phyloP scores from a whole-genome alignment of 2,888 invertebrate genomes.

The Cetonia aurata region DNA sequence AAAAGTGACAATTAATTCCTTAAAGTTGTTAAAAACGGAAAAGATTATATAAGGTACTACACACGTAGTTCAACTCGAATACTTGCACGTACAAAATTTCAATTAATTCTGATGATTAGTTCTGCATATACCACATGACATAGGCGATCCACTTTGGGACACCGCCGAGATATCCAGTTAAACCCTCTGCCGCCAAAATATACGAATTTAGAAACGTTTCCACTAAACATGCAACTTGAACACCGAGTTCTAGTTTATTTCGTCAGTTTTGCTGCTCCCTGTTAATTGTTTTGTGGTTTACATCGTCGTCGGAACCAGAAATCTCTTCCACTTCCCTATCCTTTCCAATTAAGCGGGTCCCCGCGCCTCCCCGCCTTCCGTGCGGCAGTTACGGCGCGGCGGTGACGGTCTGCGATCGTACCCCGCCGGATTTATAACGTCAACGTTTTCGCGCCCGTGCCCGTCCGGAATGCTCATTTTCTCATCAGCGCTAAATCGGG shows the following conservation, averaged over 20 bases:
- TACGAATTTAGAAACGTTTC: too few species aligned
- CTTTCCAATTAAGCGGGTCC: background rate
- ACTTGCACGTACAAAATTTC: too few species aligned
- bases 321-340: slow-evolving; percentile 13
- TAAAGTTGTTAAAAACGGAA: too few species aligned
- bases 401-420: slow-evolving; percentile 17
- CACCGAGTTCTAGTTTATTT: slow-evolving; percentile 20
- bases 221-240: slow-evolving; percentile 15
- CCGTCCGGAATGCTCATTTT: slow-evolving; percentile 61
- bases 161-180: too few species aligned
- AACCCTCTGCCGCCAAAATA: too few species aligned
- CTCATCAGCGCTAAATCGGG: slow-evolving; percentile 67
- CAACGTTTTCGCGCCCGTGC: slow-evolving; percentile 56
- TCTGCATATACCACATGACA: too few species aligned
- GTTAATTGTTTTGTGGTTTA: slow-evolving; percentile 41
- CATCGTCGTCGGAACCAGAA: slow-evolving; percentile 19
- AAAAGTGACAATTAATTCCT: too few species aligned
- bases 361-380: slow-evolving; percentile 7
- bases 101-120: too few species aligned
- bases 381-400: too few species aligned
- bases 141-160: too few species aligned
- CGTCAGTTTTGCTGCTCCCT: slow-evolving; percentile 12
- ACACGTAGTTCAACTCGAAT: too few species aligned
- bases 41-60: too few species aligned
- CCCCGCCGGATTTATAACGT: slow-evolving; percentile 50